Percentiles rank a stretch among this genome's conserved stretches.
These are phyloP conservation scores for Balearica regulorum DNA, from an alignment of 2,797 vertebrate genomes.

Conservation along the genomic window DNA sequence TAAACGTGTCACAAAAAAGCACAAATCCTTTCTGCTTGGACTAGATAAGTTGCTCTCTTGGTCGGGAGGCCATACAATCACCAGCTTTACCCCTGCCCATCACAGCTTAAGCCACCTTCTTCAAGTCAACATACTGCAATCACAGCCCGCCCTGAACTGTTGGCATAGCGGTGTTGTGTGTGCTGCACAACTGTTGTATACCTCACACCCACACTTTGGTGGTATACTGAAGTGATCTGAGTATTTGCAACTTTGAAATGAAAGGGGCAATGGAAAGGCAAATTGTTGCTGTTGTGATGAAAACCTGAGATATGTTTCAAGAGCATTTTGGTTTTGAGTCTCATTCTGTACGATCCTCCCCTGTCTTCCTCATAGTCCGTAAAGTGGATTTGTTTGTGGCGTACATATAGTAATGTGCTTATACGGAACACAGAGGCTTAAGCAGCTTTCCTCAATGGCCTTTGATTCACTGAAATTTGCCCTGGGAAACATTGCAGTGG, in stretches of 20 bases:
- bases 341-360: neutral
- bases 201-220: neutral
- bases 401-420: neutral
- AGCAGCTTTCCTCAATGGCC: neutral
- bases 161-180: fast-evolving
- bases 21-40: neutral
- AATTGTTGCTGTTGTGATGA: neutral
- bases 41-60: neutral
- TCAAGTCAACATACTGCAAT: fast-evolving
- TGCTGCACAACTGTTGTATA: fast-evolving
- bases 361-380: neutral
- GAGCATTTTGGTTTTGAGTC: neutral
- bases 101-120: neutral
- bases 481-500: neutral
- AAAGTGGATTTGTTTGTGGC: neutral
- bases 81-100: neutral
- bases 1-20: neutral
- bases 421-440: neutral
- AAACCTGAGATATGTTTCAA: neutral
- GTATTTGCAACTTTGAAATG: neutral
- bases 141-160: fast-evolving
- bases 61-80: neutral
- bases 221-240: neutral
- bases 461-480: neutral
- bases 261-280: neutral